Evolutionary conservation across 2,888 invertebrate genomes (phyloP).

Genomic region (Agapostemon virescens): DNA sequence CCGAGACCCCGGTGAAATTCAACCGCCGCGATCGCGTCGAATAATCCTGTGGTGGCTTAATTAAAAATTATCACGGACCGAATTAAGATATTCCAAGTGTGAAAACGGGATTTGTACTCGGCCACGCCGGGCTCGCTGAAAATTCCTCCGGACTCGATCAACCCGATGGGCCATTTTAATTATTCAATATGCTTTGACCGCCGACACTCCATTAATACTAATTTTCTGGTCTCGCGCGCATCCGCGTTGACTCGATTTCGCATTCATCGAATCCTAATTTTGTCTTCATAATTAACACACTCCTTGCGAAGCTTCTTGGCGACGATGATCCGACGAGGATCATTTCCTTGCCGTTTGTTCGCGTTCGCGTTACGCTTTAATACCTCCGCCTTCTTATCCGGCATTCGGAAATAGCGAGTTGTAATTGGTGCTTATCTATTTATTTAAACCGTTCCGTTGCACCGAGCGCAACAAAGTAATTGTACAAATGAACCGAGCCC

Average conservation of each 20-base stretch:
- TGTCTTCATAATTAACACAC: constrained; percentile 31
- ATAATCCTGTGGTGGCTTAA: neutral
- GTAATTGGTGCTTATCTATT: neutral
- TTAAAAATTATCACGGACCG: constrained; percentile 17
- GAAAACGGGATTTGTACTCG: neutral
- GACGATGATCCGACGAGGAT: too few species aligned
- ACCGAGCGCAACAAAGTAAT: too few species aligned
- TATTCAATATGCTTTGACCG: constrained; percentile 38
- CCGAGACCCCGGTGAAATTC: neutral
- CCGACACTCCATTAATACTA: constrained; percentile 50
- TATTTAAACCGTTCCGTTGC: neutral
- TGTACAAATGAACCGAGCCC: too few species aligned
- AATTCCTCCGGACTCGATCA: constrained; percentile 21
- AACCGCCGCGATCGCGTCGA: neutral
- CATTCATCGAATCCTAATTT: constrained; percentile 5
- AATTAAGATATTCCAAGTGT: constrained; percentile 1
- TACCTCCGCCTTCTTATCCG: neutral
- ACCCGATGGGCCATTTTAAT: constrained; percentile 38
- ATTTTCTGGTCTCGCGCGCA: constrained; percentile 21
- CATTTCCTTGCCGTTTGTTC: neutral
- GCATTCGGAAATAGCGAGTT: neutral
- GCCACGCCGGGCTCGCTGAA: constrained; percentile 7
- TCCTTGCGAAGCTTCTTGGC: neutral
- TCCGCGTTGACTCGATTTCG: neutral
- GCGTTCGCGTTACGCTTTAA: neutral